Conservation (phyloP, 2,888 invertebrate genomes). For the Eristalis arbustorum region DNA sequence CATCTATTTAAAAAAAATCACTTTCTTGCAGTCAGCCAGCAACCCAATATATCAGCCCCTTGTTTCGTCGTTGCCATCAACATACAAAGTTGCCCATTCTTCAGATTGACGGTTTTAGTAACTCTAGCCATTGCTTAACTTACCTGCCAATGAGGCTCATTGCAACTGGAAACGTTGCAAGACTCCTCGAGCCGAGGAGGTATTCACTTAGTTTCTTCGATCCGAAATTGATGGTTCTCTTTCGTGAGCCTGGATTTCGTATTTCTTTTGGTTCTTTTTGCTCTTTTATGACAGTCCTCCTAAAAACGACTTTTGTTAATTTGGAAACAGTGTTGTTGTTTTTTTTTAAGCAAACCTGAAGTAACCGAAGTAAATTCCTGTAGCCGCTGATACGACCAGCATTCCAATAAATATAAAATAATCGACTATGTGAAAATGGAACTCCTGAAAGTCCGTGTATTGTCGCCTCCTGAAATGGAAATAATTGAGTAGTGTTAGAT, state of each 20-base stretch:
- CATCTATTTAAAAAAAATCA: too few species aligned
- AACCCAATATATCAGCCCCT: too few species aligned
- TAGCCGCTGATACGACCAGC: constrained; percentile 86
- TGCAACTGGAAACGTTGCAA: constrained; percentile 91
- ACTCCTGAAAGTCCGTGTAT: constrained; percentile 32
- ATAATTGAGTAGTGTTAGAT: not conserved
- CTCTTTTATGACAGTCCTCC: constrained; percentile 55
- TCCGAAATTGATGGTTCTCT: constrained; percentile 76
- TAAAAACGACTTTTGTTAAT: not conserved
- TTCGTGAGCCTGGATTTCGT: constrained; percentile 9
- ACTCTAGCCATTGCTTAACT: constrained; percentile 39
- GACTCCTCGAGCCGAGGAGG: constrained; percentile 87
- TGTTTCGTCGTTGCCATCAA: too few species aligned
- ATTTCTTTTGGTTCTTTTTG: constrained; percentile 34
- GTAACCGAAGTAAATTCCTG: constrained; percentile 85
- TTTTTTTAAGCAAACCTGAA: constrained; percentile 73
- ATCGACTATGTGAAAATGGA: constrained; percentile 80
- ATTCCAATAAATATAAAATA: constrained; percentile 87
- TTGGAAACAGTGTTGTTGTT: not conserved
- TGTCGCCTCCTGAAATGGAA: constrained; percentile 25
- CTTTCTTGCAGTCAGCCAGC: too few species aligned
- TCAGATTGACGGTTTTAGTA: constrained; percentile 30
- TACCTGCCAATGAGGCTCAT: constrained; percentile 93
- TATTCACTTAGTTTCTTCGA: constrained; percentile 85
- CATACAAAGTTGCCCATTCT: not conserved